Conservation (phyloP, 2,888 invertebrate genomes). For the Drosophila differens region DNA sequence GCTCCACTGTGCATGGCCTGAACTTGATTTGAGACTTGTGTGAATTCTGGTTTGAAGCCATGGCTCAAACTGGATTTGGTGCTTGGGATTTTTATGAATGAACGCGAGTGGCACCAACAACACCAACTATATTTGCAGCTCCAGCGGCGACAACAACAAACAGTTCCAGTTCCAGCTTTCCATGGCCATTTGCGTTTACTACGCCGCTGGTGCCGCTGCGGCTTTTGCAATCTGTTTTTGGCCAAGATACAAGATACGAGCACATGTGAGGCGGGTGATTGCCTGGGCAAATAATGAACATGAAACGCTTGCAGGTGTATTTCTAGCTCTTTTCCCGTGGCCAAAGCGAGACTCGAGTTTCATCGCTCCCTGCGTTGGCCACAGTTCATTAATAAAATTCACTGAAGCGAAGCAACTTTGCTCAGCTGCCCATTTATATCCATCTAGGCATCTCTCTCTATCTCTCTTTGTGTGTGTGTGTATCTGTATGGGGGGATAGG, state of each 20-base stretch:
- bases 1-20: conserved; percentile 53
- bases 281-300: conserved; percentile 68
- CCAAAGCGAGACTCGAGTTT: conserved; percentile 63
- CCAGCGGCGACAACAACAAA: conserved; percentile 29
- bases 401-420: conserved; percentile 74
- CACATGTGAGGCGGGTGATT: conserved; percentile 52
- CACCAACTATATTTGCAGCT: conserved; percentile 22
- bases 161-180: conserved; percentile 47
- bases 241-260: conserved; percentile 56
- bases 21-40: conserved; percentile 64
- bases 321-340: conserved; percentile 64
- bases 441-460: conserved; percentile 22
- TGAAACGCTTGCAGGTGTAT: conserved; percentile 70
- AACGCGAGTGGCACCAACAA: conserved; percentile 65
- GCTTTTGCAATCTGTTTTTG: conserved; percentile 73
- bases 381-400: conserved; percentile 78
- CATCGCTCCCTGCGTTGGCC: conserved; percentile 59
- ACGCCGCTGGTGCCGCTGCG: conserved; percentile 54
- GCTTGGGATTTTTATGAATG: conserved; percentile 82
- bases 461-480: conserved; percentile 17
- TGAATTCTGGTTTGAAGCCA: conserved; percentile 74
- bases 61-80: conserved; percentile 79
- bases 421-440: conserved; percentile 69
- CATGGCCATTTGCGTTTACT: conserved; percentile 77
- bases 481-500: conserved; percentile 38